Evolutionary conservation across 2,113 vertebrate genomes (phyloP).

Genomic region (Oxyruncus cristatus): DNA sequence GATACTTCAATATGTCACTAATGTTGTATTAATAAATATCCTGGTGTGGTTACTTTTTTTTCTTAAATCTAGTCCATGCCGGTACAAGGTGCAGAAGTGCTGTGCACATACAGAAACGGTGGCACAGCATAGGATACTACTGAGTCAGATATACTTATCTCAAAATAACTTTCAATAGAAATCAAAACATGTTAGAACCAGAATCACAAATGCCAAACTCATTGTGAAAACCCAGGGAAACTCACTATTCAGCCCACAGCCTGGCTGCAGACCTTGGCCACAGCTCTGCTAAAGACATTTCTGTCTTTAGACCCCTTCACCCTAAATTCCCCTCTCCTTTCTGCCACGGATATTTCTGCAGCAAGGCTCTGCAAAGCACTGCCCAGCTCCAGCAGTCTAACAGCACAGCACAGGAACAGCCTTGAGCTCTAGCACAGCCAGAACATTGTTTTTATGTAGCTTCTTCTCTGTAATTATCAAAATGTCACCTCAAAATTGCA

Average conservation of each 20-base stretch:
- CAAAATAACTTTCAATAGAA: neutral
- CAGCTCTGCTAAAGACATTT: neutral
- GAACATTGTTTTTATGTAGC: neutral
- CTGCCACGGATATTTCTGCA: accelerated
- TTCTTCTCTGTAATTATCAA: neutral
- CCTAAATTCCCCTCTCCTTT: neutral
- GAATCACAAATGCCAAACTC: neutral
- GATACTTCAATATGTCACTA: neutral
- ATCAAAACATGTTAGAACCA: neutral
- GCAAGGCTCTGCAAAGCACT: neutral
- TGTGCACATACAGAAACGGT: accelerated
- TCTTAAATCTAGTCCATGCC: neutral
- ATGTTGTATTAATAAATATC: neutral
- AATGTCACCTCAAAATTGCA: neutral
- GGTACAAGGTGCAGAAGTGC: neutral
- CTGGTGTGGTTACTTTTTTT: neutral
- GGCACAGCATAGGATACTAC: neutral
- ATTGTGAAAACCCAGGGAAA: neutral
- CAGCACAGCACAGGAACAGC: neutral
- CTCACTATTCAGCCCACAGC: neutral
- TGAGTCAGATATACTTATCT: neutral
- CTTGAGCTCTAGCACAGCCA: accelerated
- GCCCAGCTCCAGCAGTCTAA: neutral
- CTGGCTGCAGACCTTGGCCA: neutral
- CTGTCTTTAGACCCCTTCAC: neutral